phyloP scores from a whole-genome alignment of 2,797 vertebrate species.

The Spea hammondii region DNA sequence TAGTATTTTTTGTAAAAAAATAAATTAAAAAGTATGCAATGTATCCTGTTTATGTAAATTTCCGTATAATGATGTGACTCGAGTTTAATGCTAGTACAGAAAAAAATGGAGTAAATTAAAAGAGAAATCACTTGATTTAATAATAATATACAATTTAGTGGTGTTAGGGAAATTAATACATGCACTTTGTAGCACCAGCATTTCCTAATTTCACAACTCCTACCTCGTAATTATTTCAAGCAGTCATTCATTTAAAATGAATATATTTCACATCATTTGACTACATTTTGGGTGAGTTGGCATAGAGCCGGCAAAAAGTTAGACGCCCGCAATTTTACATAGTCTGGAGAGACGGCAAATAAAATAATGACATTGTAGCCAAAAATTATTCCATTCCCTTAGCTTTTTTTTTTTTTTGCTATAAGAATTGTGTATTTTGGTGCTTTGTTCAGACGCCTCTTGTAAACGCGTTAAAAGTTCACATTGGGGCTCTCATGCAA shows the following conservation, averaged over 20 bases:
- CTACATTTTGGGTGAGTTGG: not conserved
- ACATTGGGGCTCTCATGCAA: no score
- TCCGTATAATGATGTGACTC: constrained; percentile 15
- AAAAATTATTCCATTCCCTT: no score
- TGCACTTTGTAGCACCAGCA: constrained; percentile 29
- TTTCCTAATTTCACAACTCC: constrained; percentile 45
- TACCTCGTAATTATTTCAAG: constrained; percentile 49
- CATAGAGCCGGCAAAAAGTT: not conserved
- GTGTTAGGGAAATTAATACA: constrained; percentile 46
- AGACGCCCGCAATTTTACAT: no score
- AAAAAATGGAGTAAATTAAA: constrained; percentile 40
- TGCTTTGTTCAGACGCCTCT: no score
- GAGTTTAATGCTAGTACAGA: constrained; percentile 12
- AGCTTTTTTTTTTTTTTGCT: no score
- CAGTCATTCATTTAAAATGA: constrained; percentile 29
- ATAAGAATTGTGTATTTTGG: no score
- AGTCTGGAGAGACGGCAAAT: no score
- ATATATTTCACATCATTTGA: constrained; percentile 8
- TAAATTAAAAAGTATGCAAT: not conserved
- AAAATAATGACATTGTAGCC: no score
- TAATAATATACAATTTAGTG: constrained; percentile 33
- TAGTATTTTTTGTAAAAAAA: not conserved
- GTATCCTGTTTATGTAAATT: constrained; percentile 14
- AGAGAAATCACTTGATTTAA: constrained; percentile 40
- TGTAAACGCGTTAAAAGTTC: no score